These are phyloP conservation scores for Sebastes umbrosus DNA, from an alignment of 2,797 vertebrate genomes.

Conservation along the genomic window DNA sequence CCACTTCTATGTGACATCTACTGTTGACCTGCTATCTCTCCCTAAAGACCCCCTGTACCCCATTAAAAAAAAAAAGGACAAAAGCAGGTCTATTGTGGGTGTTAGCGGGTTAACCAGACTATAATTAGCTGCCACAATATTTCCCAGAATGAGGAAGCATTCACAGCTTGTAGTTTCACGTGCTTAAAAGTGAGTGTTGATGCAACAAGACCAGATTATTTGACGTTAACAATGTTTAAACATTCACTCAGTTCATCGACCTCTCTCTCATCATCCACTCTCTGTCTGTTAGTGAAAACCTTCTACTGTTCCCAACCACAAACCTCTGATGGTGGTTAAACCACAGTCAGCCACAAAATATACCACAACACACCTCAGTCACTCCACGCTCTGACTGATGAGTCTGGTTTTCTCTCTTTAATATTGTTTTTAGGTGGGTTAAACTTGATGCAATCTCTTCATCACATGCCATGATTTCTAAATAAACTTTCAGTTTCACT, in stretches of 20 bases:
- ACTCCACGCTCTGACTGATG: accelerated
- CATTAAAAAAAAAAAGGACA: too few species aligned
- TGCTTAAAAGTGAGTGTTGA: not conserved
- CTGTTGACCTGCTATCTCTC: too few species aligned
- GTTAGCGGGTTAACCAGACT: too few species aligned
- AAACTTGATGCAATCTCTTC: not conserved
- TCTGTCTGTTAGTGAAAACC: not conserved
- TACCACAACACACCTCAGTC: too few species aligned
- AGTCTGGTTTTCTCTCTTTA: not conserved
- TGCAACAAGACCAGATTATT: not conserved
- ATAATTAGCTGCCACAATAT: not conserved
- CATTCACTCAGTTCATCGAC: not conserved
- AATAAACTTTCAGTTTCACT: constrained; percentile 2
- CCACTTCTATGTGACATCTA: too few species aligned
- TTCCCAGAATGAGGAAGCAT: constrained; percentile 22
- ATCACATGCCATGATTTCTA: not conserved
- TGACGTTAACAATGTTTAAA: not conserved
- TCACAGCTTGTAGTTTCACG: not conserved
- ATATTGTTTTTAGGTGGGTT: not conserved
- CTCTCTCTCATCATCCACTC: not conserved
- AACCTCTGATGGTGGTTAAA: not conserved
- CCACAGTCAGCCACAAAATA: not conserved
- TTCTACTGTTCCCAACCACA: not conserved
- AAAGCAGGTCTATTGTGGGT: too few species aligned
- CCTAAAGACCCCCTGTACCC: too few species aligned